Conservation (phyloP, 2,113 vertebrate genomes). For the Pachycephala philippinensis region DNA sequence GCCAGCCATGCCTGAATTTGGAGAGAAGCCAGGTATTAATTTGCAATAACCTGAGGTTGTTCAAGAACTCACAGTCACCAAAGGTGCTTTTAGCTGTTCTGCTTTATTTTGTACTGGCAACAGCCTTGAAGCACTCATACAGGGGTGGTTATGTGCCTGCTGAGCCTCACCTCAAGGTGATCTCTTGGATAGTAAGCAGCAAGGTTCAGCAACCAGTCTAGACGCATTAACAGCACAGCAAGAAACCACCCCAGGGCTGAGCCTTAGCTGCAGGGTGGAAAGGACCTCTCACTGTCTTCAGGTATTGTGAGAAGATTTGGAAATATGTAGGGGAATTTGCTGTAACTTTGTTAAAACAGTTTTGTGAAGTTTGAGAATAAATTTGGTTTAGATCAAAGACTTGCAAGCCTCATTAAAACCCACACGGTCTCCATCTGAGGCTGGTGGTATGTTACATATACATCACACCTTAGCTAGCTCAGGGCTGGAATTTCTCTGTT, state of each 20-base stretch:
- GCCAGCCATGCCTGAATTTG: neutral
- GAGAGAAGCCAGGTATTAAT: neutral
- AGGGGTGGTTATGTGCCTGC: neutral
- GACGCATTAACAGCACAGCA: neutral
- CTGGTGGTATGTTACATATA: rapidly evolving
- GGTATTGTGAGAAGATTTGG: neutral
- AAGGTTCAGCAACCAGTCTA: neutral
- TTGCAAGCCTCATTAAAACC: neutral
- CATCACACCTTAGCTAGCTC: neutral
- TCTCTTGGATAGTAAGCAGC: neutral
- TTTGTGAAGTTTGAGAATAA: neutral
- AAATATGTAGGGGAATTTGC: neutral
- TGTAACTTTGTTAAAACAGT: neutral
- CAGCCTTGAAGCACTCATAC: neutral
- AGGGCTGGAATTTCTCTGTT: neutral
- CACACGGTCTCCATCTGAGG: neutral
- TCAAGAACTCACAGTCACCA: neutral
- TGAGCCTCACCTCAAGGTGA: neutral
- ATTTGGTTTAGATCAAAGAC: neutral
- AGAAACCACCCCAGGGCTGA: neutral
- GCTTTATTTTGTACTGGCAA: neutral
- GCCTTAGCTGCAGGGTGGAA: neutral
- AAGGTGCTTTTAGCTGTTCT: neutral
- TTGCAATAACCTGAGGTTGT: neutral
- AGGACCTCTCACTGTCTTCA: neutral